Conservation (phyloP, 2,113 vertebrate genomes). For the Rhizomys pruinosus region DNA sequence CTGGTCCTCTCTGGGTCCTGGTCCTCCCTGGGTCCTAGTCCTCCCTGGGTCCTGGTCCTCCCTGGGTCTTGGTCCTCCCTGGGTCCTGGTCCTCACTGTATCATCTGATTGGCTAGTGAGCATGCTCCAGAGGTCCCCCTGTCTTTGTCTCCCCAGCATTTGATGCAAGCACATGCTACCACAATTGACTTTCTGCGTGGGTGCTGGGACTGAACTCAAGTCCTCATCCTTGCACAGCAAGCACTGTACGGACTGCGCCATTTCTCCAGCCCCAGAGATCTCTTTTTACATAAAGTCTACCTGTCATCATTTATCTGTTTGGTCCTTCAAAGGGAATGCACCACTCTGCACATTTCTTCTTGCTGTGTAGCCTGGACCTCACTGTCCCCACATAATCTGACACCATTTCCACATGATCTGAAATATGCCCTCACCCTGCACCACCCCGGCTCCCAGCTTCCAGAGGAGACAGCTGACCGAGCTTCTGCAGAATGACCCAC, state of each 20-base stretch:
- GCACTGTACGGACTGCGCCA: neutral
- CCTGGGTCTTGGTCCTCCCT: too few species aligned
- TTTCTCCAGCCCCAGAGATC: neutral
- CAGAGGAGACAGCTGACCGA: neutral
- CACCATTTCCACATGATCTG: neutral
- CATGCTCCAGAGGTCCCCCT: neutral
- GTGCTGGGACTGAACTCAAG: too few species aligned
- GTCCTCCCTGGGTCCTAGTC: too few species aligned
- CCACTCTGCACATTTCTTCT: neutral
- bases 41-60: too few species aligned
- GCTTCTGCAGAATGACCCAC: neutral
- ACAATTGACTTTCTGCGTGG: neutral
- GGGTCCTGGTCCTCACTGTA: neutral
- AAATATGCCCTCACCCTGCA: neutral
- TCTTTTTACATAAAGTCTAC: neutral
- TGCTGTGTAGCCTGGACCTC: neutral
- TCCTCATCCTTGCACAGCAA: neutral
- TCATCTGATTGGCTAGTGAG: neutral
- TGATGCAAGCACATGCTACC: neutral
- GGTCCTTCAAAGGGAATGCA: neutral
- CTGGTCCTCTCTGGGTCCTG: too few species aligned
- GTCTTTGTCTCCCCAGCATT: neutral
- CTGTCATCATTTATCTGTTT: neutral
- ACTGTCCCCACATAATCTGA: neutral
- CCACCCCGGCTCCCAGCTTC: neutral